phyloP scores from a whole-genome alignment of 2,888 invertebrate genomes.

The Conomelus anceps region DNA sequence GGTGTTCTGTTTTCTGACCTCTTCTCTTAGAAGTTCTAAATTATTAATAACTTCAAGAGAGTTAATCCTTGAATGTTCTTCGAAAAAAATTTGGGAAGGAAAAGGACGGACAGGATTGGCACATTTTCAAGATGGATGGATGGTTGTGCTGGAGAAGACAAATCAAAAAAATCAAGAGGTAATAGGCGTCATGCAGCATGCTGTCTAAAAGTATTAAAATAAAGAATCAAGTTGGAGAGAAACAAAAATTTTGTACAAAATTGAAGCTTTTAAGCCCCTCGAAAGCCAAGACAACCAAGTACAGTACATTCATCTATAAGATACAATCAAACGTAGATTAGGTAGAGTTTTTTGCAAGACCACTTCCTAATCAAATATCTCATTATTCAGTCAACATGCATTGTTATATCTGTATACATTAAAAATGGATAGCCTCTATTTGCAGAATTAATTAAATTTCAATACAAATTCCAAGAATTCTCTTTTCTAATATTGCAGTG shows the following conservation, averaged over 20 bases:
- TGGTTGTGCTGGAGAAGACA: not conserved
- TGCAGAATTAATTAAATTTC: not conserved
- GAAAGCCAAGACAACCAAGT: not conserved
- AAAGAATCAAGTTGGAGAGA: not conserved
- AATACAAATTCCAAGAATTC: not conserved
- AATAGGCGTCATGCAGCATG: not conserved
- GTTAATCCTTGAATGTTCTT: too few relatives aligned
- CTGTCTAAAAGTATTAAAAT: not conserved
- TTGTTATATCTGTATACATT: not conserved
- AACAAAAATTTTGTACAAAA: not conserved
- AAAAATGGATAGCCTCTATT: not conserved
- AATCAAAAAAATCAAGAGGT: not conserved
- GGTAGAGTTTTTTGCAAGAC: not conserved
- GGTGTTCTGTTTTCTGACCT: too few relatives aligned
- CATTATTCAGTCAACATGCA: not conserved
- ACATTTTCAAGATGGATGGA: constrained; percentile 7
- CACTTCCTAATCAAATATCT: not conserved
- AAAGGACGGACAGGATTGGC: constrained; percentile 18
- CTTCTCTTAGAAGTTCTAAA: too few relatives aligned
- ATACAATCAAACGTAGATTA: constrained; percentile 23
- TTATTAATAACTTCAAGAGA: too few relatives aligned
- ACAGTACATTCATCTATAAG: constrained; percentile 9
- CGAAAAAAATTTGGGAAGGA: not conserved
- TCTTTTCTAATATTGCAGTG: not conserved
- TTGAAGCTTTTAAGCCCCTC: constrained; percentile 4